Percentiles rank a stretch among this genome's conserved stretches.
These are phyloP conservation scores for Sylvicola cinctus DNA, from an alignment of 2,888 invertebrate species.

Conservation along the genomic window DNA sequence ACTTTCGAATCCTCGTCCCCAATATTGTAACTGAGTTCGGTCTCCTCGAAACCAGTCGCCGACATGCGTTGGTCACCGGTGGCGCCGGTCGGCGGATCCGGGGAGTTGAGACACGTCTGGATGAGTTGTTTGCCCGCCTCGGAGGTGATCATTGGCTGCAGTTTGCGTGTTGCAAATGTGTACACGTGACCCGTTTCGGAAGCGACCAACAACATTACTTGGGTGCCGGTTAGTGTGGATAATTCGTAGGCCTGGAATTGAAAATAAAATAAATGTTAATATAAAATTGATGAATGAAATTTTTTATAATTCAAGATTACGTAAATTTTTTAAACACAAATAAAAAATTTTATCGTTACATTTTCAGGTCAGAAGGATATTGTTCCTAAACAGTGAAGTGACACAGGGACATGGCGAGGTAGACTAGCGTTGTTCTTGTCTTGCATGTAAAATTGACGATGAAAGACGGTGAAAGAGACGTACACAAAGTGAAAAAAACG, in stretches of 20 bases:
- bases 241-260: constrained; percentile 88
- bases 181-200: constrained; percentile 99
- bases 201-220: constrained; percentile 98
- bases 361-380: no score
- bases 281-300: not conserved
- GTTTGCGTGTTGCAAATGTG: constrained; percentile 95
- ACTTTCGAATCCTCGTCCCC: constrained; percentile 92
- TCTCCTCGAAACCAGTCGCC: constrained; percentile 95
- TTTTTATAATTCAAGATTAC: not conserved
- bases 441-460: no score
- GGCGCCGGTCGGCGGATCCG: constrained; percentile 60
- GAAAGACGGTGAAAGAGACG: no score
- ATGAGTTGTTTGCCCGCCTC: constrained; percentile 93
- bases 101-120: constrained; percentile 95
- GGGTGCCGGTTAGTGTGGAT: constrained; percentile 95
- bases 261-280: constrained; percentile 8
- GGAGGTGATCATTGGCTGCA: constrained; percentile 99
- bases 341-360: no score
- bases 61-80: constrained; percentile 88
- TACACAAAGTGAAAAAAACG: no score
- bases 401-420: no score
- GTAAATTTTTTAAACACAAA: not conserved
- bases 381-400: no score
- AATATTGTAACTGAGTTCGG: constrained; percentile 91
- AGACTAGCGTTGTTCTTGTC: no score